Evolutionary conservation across 2,888 invertebrate species (phyloP), one percentile per base, ranked within the genome.

Genomic region (Orthosia incerta): DNA sequence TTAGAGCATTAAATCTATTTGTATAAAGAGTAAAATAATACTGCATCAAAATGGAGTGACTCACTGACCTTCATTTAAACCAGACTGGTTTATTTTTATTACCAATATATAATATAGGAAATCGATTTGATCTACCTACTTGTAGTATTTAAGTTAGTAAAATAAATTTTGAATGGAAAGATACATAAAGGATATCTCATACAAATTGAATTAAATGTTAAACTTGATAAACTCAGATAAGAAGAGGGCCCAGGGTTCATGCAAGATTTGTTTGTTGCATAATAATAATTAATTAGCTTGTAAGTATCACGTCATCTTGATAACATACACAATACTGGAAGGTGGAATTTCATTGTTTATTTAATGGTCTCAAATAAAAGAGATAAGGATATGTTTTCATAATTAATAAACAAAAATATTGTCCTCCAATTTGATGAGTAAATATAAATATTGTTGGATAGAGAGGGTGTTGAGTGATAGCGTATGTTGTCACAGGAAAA

Each of bases 31-130:
- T 23, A 76, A 5, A 79, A 56, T 45, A 64, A 48, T 53, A 56
- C 31, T 68, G 60, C 64, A 67, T 46, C 53, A 51, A 71, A 71
- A 72, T 70, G 23, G 18, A 74, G 12, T 66, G 53, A 70, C 77
- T 82, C 56, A 62, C 71, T 85, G 74, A 61, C 83, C 83, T 85
- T 85, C 72, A 78, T 82, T 78, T 51, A 50, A 51, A 69, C 13
- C n/a, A 66, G 59, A 78, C 74, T 71, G n/a, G 62, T 70, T 45
- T 56, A 57, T 59, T 72, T 53, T 59, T 31, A 50, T 23, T 72
- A 50, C 64, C 20, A 48, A 23, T 48, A 15, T 53, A 67, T 57
- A 26, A 57, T 31, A 57, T 39, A 39, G 39, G 9, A 18, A 70
- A 70, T 69, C 39, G 55, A 78, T 51, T 3, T 67, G 11, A 18